Evolutionary conservation across 2,888 invertebrate genomes (phyloP).

Genomic region (Philonicus albiceps): DNA sequence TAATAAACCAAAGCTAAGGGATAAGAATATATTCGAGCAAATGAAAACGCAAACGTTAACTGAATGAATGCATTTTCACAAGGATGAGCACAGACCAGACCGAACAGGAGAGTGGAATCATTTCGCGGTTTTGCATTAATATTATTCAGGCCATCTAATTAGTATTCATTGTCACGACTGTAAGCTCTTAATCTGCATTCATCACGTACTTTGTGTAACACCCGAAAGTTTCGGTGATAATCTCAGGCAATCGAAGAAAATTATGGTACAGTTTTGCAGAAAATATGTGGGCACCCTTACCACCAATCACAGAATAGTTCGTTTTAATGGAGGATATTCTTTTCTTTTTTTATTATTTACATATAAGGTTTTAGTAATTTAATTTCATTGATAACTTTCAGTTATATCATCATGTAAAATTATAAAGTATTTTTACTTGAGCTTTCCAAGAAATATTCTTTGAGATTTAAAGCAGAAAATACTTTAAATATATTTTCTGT

Average conservation of each 20-base stretch:
- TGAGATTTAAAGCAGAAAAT: no score
- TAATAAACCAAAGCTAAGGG: neutral
- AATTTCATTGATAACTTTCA: no score
- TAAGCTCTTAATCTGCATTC: neutral
- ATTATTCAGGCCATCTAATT: neutral
- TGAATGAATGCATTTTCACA: neutral
- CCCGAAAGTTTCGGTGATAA: neutral
- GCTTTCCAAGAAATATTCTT: no score
- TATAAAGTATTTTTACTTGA: no score
- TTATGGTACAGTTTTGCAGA: neutral
- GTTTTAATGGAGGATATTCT: no score
- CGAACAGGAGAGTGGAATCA: neutral
- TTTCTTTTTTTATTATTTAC: no score
- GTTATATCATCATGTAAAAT: no score
- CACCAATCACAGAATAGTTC: no score
- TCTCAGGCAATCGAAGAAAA: neutral
- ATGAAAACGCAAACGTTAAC: neutral
- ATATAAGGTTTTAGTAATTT: no score
- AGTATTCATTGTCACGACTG: neutral
- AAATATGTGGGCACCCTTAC: neutral
- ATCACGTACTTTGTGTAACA: neutral
- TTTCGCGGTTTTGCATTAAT: neutral
- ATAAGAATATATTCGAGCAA: neutral
- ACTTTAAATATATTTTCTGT: no score
- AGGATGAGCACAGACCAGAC: neutral